Percentiles rank a stretch among this genome's conserved stretches.
Conservation (phyloP, 2,888 invertebrate species). For the Torymus aiolomorphi region DNA sequence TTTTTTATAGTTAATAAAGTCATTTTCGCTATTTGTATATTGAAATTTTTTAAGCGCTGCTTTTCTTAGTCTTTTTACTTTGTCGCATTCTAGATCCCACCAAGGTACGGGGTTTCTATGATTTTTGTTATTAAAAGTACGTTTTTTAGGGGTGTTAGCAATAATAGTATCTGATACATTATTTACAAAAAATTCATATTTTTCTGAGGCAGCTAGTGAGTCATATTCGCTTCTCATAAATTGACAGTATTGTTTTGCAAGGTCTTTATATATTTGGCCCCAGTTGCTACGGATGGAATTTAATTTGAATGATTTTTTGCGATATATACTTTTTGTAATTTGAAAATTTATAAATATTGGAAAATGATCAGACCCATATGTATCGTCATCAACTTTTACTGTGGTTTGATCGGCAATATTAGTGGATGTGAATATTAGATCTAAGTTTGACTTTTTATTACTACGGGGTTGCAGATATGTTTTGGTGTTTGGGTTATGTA, state of each 20-base stretch:
- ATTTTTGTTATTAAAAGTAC: not conserved
- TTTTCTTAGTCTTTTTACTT: not conserved
- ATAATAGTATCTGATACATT: not conserved
- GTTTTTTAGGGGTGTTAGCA: not conserved
- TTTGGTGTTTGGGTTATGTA: not conserved
- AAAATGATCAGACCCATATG: not conserved
- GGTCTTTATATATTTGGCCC: not conserved
- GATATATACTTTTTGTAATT: no score
- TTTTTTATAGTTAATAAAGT: not conserved
- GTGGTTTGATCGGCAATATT: not conserved
- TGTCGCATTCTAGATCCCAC: not conserved
- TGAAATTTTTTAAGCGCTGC: not conserved
- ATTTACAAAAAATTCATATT: not conserved
- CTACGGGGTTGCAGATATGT: not conserved
- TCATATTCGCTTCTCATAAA: not conserved
- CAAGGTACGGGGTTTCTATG: not conserved
- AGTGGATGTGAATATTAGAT: not conserved
- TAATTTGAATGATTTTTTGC: no score
- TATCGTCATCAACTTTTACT: not conserved
- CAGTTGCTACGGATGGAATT: not conserved
- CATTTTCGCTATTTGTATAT: no score
- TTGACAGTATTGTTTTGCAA: not conserved
- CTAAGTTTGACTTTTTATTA: not conserved
- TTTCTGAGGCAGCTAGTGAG: not conserved
- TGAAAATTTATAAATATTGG: not conserved